Conservation (phyloP, 2,113 vertebrate species). For the Edolisoma coerulescens region DNA sequence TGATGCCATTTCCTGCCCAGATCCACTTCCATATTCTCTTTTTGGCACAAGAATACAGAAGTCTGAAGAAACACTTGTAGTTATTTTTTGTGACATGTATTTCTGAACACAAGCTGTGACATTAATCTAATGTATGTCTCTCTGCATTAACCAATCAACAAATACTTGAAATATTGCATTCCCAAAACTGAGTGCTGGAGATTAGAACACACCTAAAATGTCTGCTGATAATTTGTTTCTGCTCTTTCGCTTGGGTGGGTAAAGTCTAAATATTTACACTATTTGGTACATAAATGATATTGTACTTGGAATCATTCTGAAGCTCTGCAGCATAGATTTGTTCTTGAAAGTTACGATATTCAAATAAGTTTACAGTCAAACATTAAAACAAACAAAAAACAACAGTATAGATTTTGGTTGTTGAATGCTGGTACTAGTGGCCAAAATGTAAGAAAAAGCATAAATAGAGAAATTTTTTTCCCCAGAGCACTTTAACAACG, state of each 20-base stretch:
- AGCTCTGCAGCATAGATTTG: neutral
- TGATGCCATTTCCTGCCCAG: neutral
- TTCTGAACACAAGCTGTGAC: constrained; percentile 42
- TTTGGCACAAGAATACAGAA: neutral
- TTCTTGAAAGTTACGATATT: neutral
- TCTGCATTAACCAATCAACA: constrained; percentile 22
- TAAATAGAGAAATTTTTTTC: neutral
- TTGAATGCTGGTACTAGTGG: neutral
- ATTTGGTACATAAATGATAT: neutral
- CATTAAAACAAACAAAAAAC: neutral
- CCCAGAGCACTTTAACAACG: neutral
- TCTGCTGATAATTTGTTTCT: neutral
- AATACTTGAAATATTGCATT: constrained; percentile 27
- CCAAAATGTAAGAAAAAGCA: neutral
- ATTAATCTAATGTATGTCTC: constrained; percentile 45
- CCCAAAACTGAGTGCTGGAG: neutral
- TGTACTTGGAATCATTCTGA: neutral
- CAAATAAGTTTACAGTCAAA: neutral
- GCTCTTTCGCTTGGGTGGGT: neutral
- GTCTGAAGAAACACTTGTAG: neutral
- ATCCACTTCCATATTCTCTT: neutral
- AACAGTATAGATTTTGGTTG: neutral
- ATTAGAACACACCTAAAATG: neutral
- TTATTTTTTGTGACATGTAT: constrained; percentile 41
- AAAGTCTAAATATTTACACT: neutral